These are phyloP conservation scores for Notolepis coatsorum DNA, from an alignment of 2,797 vertebrate species.

Conservation along the genomic window DNA sequence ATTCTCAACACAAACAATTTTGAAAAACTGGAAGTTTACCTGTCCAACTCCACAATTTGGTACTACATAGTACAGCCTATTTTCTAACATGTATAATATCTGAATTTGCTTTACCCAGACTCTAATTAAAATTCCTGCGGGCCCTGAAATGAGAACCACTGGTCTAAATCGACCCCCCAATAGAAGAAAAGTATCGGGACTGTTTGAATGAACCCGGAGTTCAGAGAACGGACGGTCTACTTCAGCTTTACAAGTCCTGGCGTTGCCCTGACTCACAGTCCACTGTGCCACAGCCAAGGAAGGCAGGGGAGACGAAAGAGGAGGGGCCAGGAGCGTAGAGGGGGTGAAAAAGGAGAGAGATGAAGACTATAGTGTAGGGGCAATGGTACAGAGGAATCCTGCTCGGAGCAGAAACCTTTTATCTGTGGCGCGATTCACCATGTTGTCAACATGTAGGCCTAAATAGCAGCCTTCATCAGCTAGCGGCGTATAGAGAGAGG, in stretches of 20 bases:
- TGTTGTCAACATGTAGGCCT: neutral
- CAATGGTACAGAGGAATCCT: neutral
- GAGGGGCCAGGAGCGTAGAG: neutral
- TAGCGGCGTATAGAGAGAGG: too few relatives aligned
- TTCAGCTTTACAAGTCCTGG: neutral
- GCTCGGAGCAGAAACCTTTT: neutral
- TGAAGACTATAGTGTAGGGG: neutral
- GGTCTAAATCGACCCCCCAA: too few relatives aligned
- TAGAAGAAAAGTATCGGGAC: too few relatives aligned
- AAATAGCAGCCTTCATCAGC: constrained; percentile 10
- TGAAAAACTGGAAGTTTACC: too few relatives aligned
- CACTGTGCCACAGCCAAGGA: neutral
- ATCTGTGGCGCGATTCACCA: neutral
- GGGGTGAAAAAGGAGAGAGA: neutral
- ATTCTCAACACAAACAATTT: too few relatives aligned
- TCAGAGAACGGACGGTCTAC: constrained; percentile 4
- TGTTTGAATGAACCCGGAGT: neutral
- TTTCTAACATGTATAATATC: too few relatives aligned
- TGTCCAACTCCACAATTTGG: too few relatives aligned
- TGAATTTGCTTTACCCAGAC: too few relatives aligned
- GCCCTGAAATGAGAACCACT: too few relatives aligned
- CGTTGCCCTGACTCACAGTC: neutral
- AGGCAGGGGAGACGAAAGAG: neutral
- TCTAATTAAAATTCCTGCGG: too few relatives aligned
- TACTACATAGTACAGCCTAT: too few relatives aligned